Percentiles rank a stretch among this genome's conserved stretches.
Conservation (phyloP, 2,113 vertebrate species). For the Sterrhoptilus dennistouni region DNA sequence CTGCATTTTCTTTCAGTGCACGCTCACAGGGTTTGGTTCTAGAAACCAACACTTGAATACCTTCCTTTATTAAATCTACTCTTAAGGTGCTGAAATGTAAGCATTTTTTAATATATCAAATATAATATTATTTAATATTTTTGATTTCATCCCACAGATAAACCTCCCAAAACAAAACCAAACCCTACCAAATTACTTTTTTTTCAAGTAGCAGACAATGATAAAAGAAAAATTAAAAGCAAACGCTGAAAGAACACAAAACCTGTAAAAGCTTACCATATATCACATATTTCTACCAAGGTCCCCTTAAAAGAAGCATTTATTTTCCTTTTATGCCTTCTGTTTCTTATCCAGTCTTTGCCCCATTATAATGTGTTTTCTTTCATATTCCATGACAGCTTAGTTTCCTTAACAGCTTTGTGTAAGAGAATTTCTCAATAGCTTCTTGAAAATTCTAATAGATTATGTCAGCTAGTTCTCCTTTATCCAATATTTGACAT, state of each 20-base stretch:
- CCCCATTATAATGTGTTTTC: background rate
- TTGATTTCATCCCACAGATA: background rate
- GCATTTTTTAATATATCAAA: background rate
- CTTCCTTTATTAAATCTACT: background rate
- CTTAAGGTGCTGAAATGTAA: background rate
- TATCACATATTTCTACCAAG: background rate
- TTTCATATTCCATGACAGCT: background rate
- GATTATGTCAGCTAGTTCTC: slow-evolving; percentile 15
- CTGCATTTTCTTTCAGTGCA: rapidly evolving
- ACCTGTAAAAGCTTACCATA: background rate
- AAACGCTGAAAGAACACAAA: background rate
- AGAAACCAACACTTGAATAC: background rate
- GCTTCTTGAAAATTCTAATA: slow-evolving; percentile 38
- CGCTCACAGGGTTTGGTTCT: background rate
- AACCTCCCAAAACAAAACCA: background rate
- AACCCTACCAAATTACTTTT: background rate
- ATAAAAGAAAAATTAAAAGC: too few relatives aligned
- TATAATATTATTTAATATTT: background rate
- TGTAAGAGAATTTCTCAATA: slow-evolving; percentile 43
- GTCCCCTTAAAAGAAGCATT: background rate
- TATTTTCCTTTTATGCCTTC: background rate
- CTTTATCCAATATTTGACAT: slow-evolving; percentile 37
- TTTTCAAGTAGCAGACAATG: background rate
- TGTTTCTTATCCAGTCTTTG: background rate
- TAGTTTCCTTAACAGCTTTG: slow-evolving; percentile 27